A percentile compares a stretch with the other conserved stretches of the same genome.
Conservation (phyloP, 2,797 vertebrate genomes). For the Threskiornis aethiopicus region DNA sequence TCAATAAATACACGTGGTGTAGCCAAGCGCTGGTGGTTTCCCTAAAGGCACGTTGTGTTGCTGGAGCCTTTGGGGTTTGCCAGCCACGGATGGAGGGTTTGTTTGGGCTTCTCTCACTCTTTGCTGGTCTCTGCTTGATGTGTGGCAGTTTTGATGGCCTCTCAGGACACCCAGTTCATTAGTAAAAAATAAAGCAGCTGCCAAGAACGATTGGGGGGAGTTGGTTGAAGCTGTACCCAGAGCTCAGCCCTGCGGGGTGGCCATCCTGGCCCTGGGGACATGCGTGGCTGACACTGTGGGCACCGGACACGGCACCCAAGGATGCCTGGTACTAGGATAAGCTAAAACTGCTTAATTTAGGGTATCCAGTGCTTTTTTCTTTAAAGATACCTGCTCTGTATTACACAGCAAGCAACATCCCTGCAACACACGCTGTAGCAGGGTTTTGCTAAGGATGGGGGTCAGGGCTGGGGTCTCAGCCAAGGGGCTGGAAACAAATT, state of each 20-base stretch:
- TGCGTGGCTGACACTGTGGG: background rate
- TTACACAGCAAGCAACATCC: background rate
- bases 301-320: background rate
- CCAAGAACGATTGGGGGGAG: rapidly evolving
- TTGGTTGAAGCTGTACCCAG: background rate
- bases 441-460: background rate
- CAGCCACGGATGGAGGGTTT: background rate
- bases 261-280: background rate
- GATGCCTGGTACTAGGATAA: background rate
- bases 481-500: background rate
- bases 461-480: background rate
- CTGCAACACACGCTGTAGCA: rapidly evolving
- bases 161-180: background rate
- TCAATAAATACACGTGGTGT: background rate
- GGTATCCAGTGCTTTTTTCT: background rate
- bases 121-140: background rate
- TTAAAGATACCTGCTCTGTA: background rate
- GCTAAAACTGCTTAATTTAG: background rate
- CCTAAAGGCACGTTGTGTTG: background rate
- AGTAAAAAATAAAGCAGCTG: background rate
- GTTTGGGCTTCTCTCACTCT: background rate
- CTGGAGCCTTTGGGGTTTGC: background rate
- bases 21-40: background rate
- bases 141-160: background rate
- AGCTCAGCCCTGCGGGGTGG: background rate